Conservation (phyloP, 2,888 invertebrate species). For the Parthenolecanium corni region DNA sequence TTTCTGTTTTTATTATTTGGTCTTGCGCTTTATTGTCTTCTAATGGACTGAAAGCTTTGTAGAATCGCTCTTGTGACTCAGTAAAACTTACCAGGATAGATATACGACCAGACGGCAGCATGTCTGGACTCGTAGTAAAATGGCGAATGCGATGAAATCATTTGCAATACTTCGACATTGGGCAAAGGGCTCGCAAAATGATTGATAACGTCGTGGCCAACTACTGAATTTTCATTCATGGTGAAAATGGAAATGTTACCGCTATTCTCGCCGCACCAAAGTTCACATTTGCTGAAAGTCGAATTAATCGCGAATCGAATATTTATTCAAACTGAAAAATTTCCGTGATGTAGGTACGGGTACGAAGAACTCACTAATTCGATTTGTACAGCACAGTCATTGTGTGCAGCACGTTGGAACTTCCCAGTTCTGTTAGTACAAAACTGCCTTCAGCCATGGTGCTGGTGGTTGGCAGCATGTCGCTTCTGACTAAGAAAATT, state of each 20-base stretch:
- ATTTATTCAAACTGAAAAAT: too few relatives aligned
- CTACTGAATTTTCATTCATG: constrained; percentile 56
- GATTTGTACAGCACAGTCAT: constrained; percentile 48
- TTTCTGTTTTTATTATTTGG: too few relatives aligned
- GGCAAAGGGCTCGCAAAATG: constrained; percentile 50
- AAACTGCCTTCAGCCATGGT: constrained; percentile 61
- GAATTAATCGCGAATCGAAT: too few relatives aligned
- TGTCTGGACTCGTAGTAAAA: constrained; percentile 30
- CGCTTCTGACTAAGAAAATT: constrained; percentile 57
- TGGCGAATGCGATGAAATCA: constrained; percentile 45
- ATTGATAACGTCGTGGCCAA: constrained; percentile 56
- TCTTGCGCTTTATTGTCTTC: too few relatives aligned
- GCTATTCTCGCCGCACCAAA: constrained; percentile 80
- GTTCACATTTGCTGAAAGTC: constrained; percentile 44
- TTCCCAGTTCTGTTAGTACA: constrained; percentile 64
- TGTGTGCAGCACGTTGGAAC: constrained; percentile 49
- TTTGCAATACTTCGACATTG: constrained; percentile 56
- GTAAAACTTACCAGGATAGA: constrained; percentile 62
- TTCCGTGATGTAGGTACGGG: too few relatives aligned
- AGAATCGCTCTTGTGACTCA: too few relatives aligned
- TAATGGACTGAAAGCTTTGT: too few relatives aligned
- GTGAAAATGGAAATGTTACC: constrained; percentile 69
- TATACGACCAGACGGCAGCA: constrained; percentile 58
- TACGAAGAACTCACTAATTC: constrained; percentile 35
- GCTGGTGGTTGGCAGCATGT: constrained; percentile 47